phyloP scores from a whole-genome alignment of 2,113 vertebrate genomes.

The Burhinus oedicnemus region DNA sequence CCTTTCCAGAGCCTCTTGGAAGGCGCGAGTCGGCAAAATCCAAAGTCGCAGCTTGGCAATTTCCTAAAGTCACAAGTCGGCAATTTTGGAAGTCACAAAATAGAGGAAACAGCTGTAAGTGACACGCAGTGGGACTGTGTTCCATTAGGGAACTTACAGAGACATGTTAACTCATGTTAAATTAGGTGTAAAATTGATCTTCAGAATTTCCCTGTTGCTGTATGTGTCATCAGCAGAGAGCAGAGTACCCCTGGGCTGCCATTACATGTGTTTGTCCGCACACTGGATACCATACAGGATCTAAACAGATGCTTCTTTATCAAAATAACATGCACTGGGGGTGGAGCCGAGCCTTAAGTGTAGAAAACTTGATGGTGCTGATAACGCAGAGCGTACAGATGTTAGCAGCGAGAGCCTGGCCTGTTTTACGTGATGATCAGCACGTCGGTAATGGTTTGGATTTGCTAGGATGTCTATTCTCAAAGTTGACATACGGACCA shows the following conservation, averaged over 20 bases:
- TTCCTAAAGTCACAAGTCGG: neutral
- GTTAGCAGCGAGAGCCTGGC: neutral
- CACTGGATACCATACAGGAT: neutral
- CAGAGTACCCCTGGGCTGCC: neutral
- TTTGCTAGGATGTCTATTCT: neutral
- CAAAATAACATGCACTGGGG: neutral
- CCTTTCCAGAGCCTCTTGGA: neutral
- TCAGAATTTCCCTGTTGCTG: neutral
- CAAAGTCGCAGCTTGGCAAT: neutral
- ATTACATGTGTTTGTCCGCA: neutral
- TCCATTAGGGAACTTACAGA: neutral
- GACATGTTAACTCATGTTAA: neutral
- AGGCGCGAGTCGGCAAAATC: neutral
- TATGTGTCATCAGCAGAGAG: neutral
- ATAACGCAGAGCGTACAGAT: neutral
- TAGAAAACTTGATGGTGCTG: neutral
- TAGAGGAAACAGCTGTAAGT: slow-evolving; percentile 7
- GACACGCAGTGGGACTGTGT: neutral
- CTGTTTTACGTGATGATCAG: neutral
- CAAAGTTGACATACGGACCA: neutral
- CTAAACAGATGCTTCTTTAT: neutral
- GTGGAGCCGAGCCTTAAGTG: neutral
- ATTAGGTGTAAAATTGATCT: slow-evolving; percentile 27
- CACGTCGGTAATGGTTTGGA: neutral
- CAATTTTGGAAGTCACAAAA: neutral